Base-by-base conservation (phyloP, 2,113 vertebrate species). In the Rhinolophus sinicus region DNA sequence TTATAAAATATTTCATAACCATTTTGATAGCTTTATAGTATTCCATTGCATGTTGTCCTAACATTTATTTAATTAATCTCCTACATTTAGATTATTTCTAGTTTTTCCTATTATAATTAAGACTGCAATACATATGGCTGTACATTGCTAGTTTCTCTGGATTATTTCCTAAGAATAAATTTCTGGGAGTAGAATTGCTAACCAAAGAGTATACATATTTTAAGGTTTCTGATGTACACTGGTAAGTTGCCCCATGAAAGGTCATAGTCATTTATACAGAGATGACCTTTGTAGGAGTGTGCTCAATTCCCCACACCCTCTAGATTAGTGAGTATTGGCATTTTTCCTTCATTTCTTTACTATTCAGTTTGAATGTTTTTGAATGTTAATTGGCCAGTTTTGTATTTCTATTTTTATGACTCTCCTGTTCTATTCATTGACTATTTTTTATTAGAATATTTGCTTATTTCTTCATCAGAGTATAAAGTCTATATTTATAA, bases 151-250 rank as follows among this genome's bases (percentile, higher is more conserved):
- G 24, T 81, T 81, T 30, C 35, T 28, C 30, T 84, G n/a, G 35
- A 77, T 77, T 84, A 35, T 84, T 89, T 78, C 50, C 72, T 19
- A 76, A 76, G 19, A 76, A 58, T 88, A 76, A 92, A 76, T 88
- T 88, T 26, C 40, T 26, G 22, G 47, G 44, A 54, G 47, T 72
- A 78, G 62, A 70, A 38, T 6, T 54, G 16, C 50, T 84, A 64
- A 47, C 64, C 56, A 88, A 69, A 93, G 10, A 78, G 28, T 62
- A 50, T 50, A 67, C 4, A 13, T 81, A 73, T 40, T 77, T 75
- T 62, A 84, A 44, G 52, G 16, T 8, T 77, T 75, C 83, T 54
- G 15, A 44, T 19, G 19, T 54, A 24, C 9, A 18, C 58, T 72
- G 62, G 78, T 50, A 84, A 83, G 77, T 88, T 60, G 7, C 6